Conservation (phyloP, 2,888 invertebrate species). For the Mystacides longicornis region DNA sequence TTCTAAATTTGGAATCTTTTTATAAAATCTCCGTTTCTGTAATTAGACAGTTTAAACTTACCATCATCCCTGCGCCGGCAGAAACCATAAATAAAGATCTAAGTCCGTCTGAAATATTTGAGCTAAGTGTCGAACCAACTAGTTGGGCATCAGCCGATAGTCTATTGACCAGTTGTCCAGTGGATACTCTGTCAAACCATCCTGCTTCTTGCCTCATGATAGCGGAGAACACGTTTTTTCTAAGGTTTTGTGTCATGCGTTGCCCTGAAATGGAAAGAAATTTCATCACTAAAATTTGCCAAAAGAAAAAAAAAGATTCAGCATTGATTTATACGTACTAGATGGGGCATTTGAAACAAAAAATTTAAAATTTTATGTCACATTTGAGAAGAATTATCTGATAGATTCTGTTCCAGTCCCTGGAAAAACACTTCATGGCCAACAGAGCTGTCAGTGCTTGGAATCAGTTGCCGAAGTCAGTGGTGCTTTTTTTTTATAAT, state of each 20-base stretch:
- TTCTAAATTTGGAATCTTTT: no score
- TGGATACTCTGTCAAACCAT: conserved; percentile 85
- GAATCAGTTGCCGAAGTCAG: no score
- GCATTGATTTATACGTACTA: no score
- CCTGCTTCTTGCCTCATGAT: conserved; percentile 82
- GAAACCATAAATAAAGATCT: conserved; percentile 79
- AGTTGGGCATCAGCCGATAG: conserved; percentile 84
- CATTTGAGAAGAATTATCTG: neutral
- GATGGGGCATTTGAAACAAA: neutral
- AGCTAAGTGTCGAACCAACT: conserved; percentile 86
- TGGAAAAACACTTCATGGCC: no score
- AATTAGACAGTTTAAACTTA: no score
- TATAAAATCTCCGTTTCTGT: no score
- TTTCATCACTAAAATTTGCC: no score
- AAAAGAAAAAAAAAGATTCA: no score
- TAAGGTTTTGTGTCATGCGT: conserved; percentile 74
- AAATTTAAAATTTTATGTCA: neutral
- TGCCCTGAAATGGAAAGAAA: conserved; percentile 55
- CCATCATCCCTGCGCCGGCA: conserved; percentile 93
- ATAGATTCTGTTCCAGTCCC: no score
- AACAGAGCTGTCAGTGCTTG: no score
- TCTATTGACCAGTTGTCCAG: conserved; percentile 88
- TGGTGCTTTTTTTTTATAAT: no score
- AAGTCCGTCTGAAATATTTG: conserved; percentile 91
- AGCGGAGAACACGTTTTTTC: conserved; percentile 69